A percentile compares a stretch with the other conserved stretches of the same genome.
These are phyloP conservation scores for Agriopis leucophaearia DNA, from an alignment of 2,888 invertebrate species.

Conservation along the genomic window DNA sequence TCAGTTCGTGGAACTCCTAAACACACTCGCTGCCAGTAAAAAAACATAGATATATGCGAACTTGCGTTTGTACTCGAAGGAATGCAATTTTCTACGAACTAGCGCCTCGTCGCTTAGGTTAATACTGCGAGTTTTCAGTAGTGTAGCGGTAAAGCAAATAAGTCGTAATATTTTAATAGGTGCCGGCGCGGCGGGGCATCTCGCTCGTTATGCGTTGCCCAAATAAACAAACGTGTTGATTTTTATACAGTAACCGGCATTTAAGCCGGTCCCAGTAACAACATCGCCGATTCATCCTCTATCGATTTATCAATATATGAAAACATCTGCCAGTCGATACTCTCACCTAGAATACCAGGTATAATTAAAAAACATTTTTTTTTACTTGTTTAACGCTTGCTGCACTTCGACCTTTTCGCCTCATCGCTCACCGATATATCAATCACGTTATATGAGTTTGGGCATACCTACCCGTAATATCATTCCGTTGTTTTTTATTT, in stretches of 20 bases:
- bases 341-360: conserved; percentile 41
- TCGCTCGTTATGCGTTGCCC: conserved; percentile 74
- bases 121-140: conserved; percentile 53
- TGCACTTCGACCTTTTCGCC: conserved; percentile 30
- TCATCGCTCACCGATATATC: conserved; percentile 14
- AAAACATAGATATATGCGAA: too few species aligned
- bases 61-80: too few species aligned
- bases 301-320: conserved; percentile 57
- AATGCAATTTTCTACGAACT: too few species aligned
- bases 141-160: conserved; percentile 80
- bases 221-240: conserved; percentile 83
- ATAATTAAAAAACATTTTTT: conserved; percentile 35
- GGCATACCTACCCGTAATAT: conserved; percentile 17
- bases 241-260: conserved; percentile 78
- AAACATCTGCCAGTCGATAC: conserved; percentile 43
- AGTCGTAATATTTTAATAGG: conserved; percentile 83
- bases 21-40: too few species aligned
- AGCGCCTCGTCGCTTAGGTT: background rate
- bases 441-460: conserved; percentile 24
- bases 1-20: too few species aligned
- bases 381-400: conserved; percentile 26
- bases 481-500: conserved; percentile 10
- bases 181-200: conserved; percentile 72
- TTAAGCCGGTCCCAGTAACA: conserved; percentile 60
- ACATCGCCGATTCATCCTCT: conserved; percentile 63